Base-by-base conservation (phyloP, 2,888 invertebrate genomes). In the Volucella inanis region DNA sequence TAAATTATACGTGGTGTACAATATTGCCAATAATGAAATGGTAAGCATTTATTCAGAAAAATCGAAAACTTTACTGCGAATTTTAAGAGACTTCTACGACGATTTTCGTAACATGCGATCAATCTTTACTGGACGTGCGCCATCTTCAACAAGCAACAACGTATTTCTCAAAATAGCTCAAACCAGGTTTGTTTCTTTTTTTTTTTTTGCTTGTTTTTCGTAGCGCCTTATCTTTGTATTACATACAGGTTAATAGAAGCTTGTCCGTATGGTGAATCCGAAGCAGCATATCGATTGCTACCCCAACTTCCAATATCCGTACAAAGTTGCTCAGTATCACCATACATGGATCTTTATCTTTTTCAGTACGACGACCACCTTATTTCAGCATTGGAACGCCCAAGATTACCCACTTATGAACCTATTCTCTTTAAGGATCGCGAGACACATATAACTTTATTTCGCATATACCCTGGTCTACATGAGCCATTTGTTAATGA, bases 281-380 rank as follows among this genome's bases (percentile, higher is more conserved):
- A 98, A 92, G 98, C 98, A 4, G 97, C 97, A 0, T 96, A 97
- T 91, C 94, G 98, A 87, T 94, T 98, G 75, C 93, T 99, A 87
- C 96, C 97, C 14, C 98, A 98, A 91, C 93, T 99, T 86, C 99
- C 99, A 0, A 97, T 99, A 87, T 97, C 97, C 92, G 96, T 98
- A 0, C 99, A 99, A 92, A 98, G 98, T 0, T 98, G 97, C 90
- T 97, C 97, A 87, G 95, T 96, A 76, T 97, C 98, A 47, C 99
- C 98, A 0, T 99, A 98, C 92, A 93, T 99, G 72, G 98, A 99
- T 92, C 93, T 97, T 87, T 95, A 96, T 0, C 93, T 98, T 31
- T 99, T 98, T 91, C 97, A 96, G 90, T 99, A 98, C 90, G 98
- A 99, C 90, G 98, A 98, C 90, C 98, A 98, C 91, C 97, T 97